Evolutionary conservation across 2,888 invertebrate species (phyloP).

Genomic region (Melinopterus prodromus): DNA sequence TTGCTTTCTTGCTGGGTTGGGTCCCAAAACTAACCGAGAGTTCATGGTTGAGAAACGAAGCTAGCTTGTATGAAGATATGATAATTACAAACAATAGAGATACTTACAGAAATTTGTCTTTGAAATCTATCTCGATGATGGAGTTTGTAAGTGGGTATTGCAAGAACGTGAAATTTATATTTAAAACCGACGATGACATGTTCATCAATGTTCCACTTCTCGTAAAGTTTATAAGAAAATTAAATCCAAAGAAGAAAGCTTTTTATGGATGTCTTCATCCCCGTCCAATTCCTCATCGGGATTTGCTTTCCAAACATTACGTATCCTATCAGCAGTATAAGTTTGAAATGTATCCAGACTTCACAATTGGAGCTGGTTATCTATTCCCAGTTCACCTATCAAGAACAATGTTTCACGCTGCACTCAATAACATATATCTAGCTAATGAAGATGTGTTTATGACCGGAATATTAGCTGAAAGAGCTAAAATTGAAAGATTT

Average conservation of each 20-base stretch:
- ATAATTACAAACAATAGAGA: not conserved
- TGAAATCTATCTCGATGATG: conserved; percentile 8
- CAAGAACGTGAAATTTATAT: not conserved
- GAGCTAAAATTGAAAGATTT: not conserved
- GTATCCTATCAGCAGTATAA: not conserved
- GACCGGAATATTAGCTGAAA: not conserved
- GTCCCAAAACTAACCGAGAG: not conserved
- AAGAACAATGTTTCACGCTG: not conserved
- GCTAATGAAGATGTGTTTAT: conserved; percentile 6
- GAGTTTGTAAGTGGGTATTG: not conserved
- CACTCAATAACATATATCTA: not conserved
- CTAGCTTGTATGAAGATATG: not conserved
- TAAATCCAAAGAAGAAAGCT: not conserved
- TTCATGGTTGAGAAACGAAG: not conserved
- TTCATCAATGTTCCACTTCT: conserved; percentile 11
- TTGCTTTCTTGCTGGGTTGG: conserved; percentile 5
- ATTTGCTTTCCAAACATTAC: not conserved
- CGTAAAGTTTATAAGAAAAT: not conserved
- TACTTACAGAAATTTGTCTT: conserved; percentile 8
- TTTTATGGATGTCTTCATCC: not conserved
- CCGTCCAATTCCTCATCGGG: not conserved
- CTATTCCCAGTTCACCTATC: not conserved
- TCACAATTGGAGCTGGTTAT: not conserved
- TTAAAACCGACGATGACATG: conserved; percentile 15
- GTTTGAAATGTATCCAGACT: not conserved